These are phyloP conservation scores for Pelecanoides urinatrix DNA, from an alignment of 2,113 vertebrate genomes.

Conservation along the genomic window DNA sequence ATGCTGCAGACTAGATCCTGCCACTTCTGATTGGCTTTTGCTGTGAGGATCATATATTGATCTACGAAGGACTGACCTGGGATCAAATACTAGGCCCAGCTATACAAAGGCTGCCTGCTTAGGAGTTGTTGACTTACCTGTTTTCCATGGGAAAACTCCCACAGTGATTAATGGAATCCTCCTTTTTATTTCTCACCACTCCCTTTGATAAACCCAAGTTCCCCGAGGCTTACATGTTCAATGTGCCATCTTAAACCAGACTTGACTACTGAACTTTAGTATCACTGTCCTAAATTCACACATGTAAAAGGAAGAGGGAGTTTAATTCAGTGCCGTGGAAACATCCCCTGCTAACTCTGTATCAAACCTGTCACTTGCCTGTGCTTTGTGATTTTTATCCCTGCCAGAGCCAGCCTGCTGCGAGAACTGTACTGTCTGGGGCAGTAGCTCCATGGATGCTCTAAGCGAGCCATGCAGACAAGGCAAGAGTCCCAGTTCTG, in stretches of 20 bases:
- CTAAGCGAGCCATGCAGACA: rapidly evolving
- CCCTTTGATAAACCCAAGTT: not conserved
- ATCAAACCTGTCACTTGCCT: not conserved
- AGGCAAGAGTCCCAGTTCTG: not conserved
- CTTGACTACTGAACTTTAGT: not conserved
- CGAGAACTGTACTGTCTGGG: not conserved
- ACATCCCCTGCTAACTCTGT: not conserved
- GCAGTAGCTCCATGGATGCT: not conserved
- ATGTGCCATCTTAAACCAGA: not conserved
- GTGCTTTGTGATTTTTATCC: not conserved
- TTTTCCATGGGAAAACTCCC: not conserved
- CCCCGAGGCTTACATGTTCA: not conserved
- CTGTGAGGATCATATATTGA: not conserved
- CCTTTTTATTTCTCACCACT: not conserved
- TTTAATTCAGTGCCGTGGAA: not conserved
- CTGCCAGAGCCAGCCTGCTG: not conserved
- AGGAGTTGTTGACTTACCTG: not conserved
- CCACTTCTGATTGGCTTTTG: not conserved
- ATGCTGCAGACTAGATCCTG: not conserved
- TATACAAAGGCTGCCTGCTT: not conserved
- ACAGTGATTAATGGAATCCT: not conserved
- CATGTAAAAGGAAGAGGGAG: not conserved
- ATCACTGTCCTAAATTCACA: not conserved
- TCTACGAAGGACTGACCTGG: not conserved
- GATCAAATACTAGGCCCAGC: not conserved